Evolutionary conservation across 1,140 invertebrate species (phyloP).

Genomic region (Pseudomyrmex gracilis): DNA sequence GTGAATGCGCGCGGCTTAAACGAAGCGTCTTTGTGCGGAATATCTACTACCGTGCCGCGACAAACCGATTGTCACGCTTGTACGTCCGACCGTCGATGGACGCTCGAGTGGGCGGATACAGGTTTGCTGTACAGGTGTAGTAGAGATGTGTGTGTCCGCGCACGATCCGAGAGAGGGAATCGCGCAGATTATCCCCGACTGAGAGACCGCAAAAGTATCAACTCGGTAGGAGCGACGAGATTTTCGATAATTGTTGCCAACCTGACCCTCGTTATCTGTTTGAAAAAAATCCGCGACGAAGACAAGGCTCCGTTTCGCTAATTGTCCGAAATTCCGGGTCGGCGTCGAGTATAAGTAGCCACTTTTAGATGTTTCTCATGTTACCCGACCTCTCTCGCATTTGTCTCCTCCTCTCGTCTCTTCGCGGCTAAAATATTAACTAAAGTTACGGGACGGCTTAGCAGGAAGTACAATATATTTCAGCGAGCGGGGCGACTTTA

Average conservation of each 20-base stretch:
- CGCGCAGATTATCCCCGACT: not conserved
- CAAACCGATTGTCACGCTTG: slow-evolving; percentile 37
- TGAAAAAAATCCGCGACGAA: slow-evolving; percentile 41
- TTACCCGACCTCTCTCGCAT: slow-evolving; percentile 3
- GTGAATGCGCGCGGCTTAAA: not conserved
- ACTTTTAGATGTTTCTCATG: slow-evolving; percentile 46
- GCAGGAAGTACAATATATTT: slow-evolving; percentile 53
- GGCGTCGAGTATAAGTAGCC: slow-evolving; percentile 38
- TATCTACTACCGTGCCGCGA: slow-evolving; percentile 19
- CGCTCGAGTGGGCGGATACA: slow-evolving; percentile 3
- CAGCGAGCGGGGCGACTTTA: slow-evolving; percentile 37
- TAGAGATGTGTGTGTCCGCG: not conserved
- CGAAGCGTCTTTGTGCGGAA: not conserved
- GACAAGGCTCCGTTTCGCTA: slow-evolving; percentile 17
- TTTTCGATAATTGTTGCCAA: slow-evolving; percentile 44
- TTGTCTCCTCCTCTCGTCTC: not conserved
- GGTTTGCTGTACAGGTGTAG: not conserved
- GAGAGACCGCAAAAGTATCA: not conserved
- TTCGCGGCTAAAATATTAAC: slow-evolving; percentile 39
- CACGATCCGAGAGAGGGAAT: not conserved
- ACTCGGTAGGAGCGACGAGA: not conserved
- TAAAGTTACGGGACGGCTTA: slow-evolving; percentile 39
- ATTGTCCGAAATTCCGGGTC: slow-evolving; percentile 54
- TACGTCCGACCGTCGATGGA: not conserved
- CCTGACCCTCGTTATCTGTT: slow-evolving; percentile 46